A percentile compares a stretch with the other conserved stretches of the same genome.
Conservation (phyloP, 2,113 vertebrate genomes). For the Tricholaema leucomelas region DNA sequence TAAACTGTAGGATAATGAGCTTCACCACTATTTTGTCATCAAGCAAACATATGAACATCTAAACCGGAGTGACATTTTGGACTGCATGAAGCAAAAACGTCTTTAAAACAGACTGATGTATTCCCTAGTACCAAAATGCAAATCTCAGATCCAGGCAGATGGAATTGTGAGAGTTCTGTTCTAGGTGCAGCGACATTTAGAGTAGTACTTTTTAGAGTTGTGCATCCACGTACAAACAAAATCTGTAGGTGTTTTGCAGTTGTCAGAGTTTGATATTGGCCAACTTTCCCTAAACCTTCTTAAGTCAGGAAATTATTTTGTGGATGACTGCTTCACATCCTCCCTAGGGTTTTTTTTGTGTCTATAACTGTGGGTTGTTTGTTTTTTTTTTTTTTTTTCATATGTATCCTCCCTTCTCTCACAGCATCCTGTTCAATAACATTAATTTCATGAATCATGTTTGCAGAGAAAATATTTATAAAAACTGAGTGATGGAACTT, state of each 20-base stretch:
- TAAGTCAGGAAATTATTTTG: not conserved
- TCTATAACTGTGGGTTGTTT: not conserved
- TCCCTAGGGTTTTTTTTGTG: not conserved
- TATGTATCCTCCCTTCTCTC: not conserved
- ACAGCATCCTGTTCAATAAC: not conserved
- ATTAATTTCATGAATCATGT: not conserved
- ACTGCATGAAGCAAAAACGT: not conserved
- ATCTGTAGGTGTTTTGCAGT: not conserved
- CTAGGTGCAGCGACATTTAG: not conserved
- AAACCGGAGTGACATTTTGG: not conserved
- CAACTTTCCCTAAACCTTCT: not conserved
- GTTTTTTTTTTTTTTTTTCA: not conserved
- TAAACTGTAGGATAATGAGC: not conserved
- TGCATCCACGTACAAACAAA: not conserved
- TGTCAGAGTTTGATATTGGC: not conserved
- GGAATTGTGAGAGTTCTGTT: not conserved
- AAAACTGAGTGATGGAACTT: not conserved
- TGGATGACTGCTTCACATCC: not conserved
- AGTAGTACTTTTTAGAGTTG: not conserved
- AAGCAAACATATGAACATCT: not conserved
- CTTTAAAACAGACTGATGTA: not conserved
- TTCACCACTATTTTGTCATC: not conserved
- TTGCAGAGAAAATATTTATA: not conserved
- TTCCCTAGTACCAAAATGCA: not conserved
- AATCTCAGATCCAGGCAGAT: not conserved